Base-by-base conservation (phyloP, 1,140 invertebrate genomes). In the Ptiloglossa arizonensis region DNA sequence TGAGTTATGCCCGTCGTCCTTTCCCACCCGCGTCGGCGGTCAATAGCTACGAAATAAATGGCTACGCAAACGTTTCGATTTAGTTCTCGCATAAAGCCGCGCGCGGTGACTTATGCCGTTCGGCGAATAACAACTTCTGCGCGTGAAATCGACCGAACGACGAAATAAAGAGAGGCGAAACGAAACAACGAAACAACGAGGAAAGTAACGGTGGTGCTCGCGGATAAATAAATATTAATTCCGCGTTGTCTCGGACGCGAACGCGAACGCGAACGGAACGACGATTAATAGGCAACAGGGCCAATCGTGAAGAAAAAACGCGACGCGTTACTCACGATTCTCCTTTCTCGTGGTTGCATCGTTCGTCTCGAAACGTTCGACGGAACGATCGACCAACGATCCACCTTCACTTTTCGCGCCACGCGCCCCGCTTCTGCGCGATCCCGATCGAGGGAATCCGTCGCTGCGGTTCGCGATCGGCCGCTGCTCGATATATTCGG, bases 21-120 rank as follows among this genome's bases (percentile, higher is more conserved):
- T 77, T 77, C 75, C 75, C 67, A 77, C 75, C 75, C 75, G 75
- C 75, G 75, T 70, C 68, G 75, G 46, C 75, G 75, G 75, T 71
- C 75, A 71, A 77, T 77, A 63, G 75, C 67, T 38, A 71, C 67
- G 69, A 73, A 70, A 76, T 69, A 76, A 76, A 76, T 76, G 66
- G 66, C 56, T 76, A 76, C 73, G 73, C 48, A 15, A 77, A 77
- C 73, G 75, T 77, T 77, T 77, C 56, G 75, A 71, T 70, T 71
- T 41, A 32, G 68, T 56, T 62, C 46, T 32, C 44, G 68, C 57
- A 59, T 44, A 19, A 46, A 68, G 48, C 46, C 9, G 32, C 56
- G 56, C 56, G 29, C 41, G 41, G 11, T 59, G 32, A 69, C 62
- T 54, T 74, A 44, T 19, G 27, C 32, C 48, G 44, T 5, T 17